Conservation (phyloP, 1,140 invertebrate species). For the Periplaneta americana region DNA sequence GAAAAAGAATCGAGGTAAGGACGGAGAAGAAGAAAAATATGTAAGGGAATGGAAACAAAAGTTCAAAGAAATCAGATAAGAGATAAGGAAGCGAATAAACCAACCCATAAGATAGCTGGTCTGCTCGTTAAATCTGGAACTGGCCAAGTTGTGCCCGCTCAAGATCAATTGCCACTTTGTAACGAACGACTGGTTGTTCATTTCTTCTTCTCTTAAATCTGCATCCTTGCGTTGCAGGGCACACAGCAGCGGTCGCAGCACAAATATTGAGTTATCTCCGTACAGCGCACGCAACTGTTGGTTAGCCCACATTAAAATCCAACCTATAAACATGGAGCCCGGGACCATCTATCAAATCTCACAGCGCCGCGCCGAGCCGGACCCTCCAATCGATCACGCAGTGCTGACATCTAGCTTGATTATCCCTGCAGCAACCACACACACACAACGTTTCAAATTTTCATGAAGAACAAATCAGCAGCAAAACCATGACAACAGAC, state of each 20-base stretch:
- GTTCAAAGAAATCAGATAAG: no score
- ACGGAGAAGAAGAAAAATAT: no score
- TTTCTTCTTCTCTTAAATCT: neutral
- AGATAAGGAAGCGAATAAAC: no score
- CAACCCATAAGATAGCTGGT: no score
- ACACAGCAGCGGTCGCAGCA: neutral
- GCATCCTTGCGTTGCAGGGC: no score
- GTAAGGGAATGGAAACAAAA: no score
- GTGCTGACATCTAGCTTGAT: neutral
- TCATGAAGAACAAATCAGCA: neutral
- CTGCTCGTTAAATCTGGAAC: no score
- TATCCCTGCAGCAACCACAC: neutral
- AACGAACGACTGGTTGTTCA: neutral
- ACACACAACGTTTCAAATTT: neutral
- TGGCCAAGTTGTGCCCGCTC: no score
- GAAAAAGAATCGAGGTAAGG: no score
- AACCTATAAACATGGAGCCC: neutral
- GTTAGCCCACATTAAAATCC: neutral
- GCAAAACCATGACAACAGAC: neutral
- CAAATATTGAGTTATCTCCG: neutral
- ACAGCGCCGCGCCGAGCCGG: neutral
- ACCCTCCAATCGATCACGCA: neutral
- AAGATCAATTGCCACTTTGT: no score
- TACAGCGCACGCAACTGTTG: neutral
- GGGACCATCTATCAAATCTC: neutral